Conservation (phyloP, 2,888 invertebrate genomes). For the Drosophila anomelani region DNA sequence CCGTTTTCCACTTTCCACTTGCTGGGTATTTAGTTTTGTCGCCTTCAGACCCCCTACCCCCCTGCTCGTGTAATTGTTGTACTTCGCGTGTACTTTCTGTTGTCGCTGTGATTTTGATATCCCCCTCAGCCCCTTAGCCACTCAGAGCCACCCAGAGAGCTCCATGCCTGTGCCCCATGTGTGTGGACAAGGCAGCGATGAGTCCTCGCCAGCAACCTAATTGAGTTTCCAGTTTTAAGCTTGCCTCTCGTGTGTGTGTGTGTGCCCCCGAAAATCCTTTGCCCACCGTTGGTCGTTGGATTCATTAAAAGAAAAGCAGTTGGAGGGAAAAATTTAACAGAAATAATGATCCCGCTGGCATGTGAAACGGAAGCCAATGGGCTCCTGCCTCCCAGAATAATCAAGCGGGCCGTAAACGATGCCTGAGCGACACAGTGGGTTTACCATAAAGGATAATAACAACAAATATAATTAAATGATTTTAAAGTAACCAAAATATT, state of each 20-base stretch:
- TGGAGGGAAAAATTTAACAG: slow-evolving; percentile 13
- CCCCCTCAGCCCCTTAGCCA: not conserved
- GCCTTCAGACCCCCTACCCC: not conserved
- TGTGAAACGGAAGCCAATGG: slow-evolving; percentile 43
- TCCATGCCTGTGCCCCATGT: slow-evolving; percentile 51
- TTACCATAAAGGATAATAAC: not conserved
- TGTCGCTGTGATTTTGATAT: slow-evolving; percentile 76
- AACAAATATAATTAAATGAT: not conserved
- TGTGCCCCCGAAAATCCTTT: slow-evolving; percentile 6
- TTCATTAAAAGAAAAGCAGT: slow-evolving; percentile 36
- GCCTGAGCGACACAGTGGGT: slow-evolving; percentile 21
- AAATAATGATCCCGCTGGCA: slow-evolving; percentile 39
- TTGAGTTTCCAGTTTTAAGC: slow-evolving; percentile 66
- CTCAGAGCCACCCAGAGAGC: not conserved
- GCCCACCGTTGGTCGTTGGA: not conserved
- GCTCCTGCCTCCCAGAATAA: slow-evolving; percentile 27
- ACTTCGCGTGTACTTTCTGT: slow-evolving; percentile 76
- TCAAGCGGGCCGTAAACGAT: slow-evolving; percentile 29
- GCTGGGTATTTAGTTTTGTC: slow-evolving; percentile 75
- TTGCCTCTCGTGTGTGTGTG: slow-evolving; percentile 18
- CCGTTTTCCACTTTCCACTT: slow-evolving; percentile 75
- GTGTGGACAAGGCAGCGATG: slow-evolving; percentile 74
- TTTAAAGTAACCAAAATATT: no score
- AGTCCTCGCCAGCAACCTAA: slow-evolving; percentile 73
- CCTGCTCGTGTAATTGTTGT: slow-evolving; percentile 68